Conservation (phyloP, 2,113 vertebrate genomes). For the Dipodomys spectabilis region DNA sequence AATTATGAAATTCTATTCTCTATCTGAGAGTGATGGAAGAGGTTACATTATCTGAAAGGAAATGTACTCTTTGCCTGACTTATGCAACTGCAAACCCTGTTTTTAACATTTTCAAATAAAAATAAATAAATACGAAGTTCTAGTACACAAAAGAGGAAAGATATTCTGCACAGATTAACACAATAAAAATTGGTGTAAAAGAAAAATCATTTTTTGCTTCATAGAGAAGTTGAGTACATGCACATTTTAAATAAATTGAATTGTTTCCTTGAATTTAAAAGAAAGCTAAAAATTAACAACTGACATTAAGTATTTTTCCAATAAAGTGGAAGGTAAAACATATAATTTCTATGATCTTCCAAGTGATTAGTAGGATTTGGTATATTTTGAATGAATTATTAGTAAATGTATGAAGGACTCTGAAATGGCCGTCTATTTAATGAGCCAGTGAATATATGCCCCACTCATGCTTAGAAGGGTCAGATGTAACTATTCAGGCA, state of each 20-base stretch:
- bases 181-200: not conserved
- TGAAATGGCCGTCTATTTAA: conserved; percentile 71
- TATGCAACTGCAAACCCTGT: too few relatives aligned
- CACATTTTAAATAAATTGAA: not conserved
- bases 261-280: not conserved
- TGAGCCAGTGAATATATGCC: conserved; percentile 70
- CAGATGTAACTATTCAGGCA: conserved; percentile 71
- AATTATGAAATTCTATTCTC: not conserved
- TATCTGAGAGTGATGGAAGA: too few relatives aligned
- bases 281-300: conserved; percentile 51
- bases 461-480: conserved; percentile 65
- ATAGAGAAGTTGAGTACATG: not conserved
- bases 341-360: conserved; percentile 34
- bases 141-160: not conserved
- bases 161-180: not conserved
- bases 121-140: not conserved
- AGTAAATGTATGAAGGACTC: conserved; percentile 72
- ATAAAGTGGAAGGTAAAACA: not conserved
- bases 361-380: conserved; percentile 39
- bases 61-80: too few relatives aligned
- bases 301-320: not conserved
- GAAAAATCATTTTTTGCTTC: not conserved
- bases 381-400: conserved; percentile 76
- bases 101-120: too few relatives aligned
- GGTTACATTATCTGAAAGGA: too few relatives aligned